phyloP scores from a whole-genome alignment of 53 echinoderm and acorn worm genomes.

The Crossaster papposus region DNA sequence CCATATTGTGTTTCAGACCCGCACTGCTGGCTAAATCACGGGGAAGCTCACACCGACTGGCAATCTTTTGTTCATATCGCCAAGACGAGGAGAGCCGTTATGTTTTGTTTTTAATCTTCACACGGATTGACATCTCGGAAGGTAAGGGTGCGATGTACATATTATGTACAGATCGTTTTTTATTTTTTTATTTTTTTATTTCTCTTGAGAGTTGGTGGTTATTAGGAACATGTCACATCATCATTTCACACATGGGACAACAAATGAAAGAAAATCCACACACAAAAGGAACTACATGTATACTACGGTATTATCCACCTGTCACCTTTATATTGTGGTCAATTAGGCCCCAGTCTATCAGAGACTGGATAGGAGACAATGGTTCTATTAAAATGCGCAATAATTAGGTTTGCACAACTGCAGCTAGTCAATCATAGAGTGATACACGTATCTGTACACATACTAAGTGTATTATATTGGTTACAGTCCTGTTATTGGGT shows the following conservation, averaged over 20 bases:
- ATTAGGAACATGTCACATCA: conserved; percentile 28
- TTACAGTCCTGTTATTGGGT: too few species aligned
- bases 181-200: too few species aligned
- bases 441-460: neutral
- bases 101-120: neutral
- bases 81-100: neutral
- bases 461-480: too few species aligned
- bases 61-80: neutral
- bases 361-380: neutral
- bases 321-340: neutral
- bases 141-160: conserved; percentile 3
- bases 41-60: neutral
- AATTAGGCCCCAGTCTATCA: neutral
- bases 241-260: neutral
- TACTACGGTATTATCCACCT: neutral
- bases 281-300: neutral
- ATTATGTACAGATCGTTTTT: conserved; percentile 13
- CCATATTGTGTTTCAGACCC: neutral
- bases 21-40: neutral
- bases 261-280: neutral
- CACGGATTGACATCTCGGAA: conserved; percentile 34
- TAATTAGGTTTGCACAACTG: neutral
- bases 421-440: neutral
- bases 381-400: neutral
- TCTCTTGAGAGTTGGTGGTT: conserved; percentile 21